Percentiles rank a stretch among this genome's conserved stretches.
These are phyloP conservation scores for Cepaea hortensis DNA, from an alignment of 2,888 invertebrate species.

Conservation along the genomic window DNA sequence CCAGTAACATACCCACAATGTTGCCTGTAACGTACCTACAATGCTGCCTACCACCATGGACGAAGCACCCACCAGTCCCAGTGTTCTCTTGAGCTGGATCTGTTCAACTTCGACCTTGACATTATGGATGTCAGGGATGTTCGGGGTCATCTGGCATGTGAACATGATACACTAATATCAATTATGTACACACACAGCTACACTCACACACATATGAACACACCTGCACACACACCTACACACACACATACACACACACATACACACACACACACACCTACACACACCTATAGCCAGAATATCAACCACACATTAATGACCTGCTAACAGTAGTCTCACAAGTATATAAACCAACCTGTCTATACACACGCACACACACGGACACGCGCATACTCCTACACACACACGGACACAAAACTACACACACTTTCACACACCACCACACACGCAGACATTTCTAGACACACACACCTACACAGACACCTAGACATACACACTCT, in stretches of 20 bases:
- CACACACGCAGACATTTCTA: background rate
- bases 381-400: background rate
- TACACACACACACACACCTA: too few relatives aligned
- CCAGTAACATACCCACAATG: too few relatives aligned
- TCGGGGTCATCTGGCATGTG: background rate
- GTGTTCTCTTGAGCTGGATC: slow-evolving; percentile 10
- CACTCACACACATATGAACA: too few relatives aligned
- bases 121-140: background rate
- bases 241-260: too few relatives aligned
- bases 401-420: background rate
- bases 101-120: background rate
- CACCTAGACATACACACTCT: too few relatives aligned
- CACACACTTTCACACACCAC: background rate
- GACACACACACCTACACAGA: background rate
- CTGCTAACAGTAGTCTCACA: too few relatives aligned
- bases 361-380: background rate
- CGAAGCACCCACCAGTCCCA: slow-evolving; percentile 26
- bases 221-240: too few relatives aligned
- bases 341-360: too few relatives aligned
- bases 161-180: too few relatives aligned
- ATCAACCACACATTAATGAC: too few relatives aligned
- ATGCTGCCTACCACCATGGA: slow-evolving; percentile 33
- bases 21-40: slow-evolving; percentile 15
- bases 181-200: too few relatives aligned
- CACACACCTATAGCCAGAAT: too few relatives aligned